These are phyloP conservation scores for Gasterosteus aculeatus DNA, from an alignment of 2,113 vertebrate genomes.

Conservation along the genomic window DNA sequence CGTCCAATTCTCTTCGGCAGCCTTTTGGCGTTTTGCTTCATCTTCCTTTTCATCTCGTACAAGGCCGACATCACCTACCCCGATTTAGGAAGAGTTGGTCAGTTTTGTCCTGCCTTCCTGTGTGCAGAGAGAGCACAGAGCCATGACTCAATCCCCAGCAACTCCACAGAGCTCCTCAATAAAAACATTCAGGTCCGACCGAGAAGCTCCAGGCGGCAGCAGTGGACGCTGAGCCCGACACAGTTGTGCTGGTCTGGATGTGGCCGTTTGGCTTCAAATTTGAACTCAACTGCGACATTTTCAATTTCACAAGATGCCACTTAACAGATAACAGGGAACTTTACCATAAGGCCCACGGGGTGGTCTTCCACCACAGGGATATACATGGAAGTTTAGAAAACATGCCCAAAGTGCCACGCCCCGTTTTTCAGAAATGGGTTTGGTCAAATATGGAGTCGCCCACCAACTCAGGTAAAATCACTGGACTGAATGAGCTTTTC, in stretches of 20 bases:
- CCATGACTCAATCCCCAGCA: neutral
- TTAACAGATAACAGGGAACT: conserved; percentile 84
- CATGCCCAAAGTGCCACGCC: conserved; percentile 82
- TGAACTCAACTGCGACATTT: conserved; percentile 77
- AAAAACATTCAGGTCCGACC: neutral
- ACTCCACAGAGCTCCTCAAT: neutral
- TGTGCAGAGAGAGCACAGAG: neutral
- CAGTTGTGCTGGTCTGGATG: conserved; percentile 86
- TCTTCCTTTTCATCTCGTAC: conserved; percentile 83
- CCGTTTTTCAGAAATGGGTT: conserved; percentile 89
- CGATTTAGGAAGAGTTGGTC: conserved; percentile 57
- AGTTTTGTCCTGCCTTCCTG: neutral
- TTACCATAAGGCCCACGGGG: conserved; percentile 84
- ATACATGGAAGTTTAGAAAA: conserved; percentile 77
- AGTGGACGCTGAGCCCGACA: conserved; percentile 79
- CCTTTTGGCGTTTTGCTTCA: conserved; percentile 81
- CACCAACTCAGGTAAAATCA: conserved; percentile 77
- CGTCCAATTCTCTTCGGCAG: conserved; percentile 79
- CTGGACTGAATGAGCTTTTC: conserved; percentile 82
- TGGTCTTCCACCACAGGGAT: conserved; percentile 87
- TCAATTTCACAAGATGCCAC: conserved; percentile 83
- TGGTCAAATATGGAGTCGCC: conserved; percentile 92
- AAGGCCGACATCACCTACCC: conserved; percentile 82
- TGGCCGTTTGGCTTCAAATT: conserved; percentile 87
- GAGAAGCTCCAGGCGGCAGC: conserved; percentile 78